Percentiles rank a stretch among this genome's conserved stretches.
These are phyloP conservation scores for Ctenopoma multispine DNA, from an alignment of 2,797 vertebrate species.

Conservation along the genomic window DNA sequence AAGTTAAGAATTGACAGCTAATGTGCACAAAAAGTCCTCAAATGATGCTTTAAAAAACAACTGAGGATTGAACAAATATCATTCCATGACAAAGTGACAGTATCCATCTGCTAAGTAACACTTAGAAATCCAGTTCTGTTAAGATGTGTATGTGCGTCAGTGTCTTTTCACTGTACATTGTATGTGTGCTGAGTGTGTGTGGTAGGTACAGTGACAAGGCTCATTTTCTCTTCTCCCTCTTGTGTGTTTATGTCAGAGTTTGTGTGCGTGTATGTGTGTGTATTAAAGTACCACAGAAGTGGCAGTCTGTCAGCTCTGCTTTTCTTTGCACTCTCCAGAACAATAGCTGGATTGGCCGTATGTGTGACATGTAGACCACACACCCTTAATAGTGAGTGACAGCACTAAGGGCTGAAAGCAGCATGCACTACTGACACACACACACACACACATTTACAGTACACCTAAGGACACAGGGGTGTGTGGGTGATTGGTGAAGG, in stretches of 20 bases:
- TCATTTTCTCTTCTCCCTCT: conserved; percentile 13
- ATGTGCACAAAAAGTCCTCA: too few species aligned
- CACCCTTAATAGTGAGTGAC: conserved; percentile 88
- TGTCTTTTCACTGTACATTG: neutral
- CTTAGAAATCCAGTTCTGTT: too few species aligned
- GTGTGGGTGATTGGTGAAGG: conserved; percentile 62
- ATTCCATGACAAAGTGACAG: neutral
- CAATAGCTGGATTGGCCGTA: conserved; percentile 92
- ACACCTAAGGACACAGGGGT: conserved; percentile 72
- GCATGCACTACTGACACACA: conserved; percentile 45
- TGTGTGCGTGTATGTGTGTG: conserved; percentile 56
- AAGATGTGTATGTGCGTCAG: neutral
- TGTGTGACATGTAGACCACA: conserved; percentile 82
- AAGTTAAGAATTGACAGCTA: neutral
- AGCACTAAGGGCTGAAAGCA: conserved; percentile 82
- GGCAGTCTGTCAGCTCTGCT: conserved; percentile 96
- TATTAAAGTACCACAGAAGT: conserved; percentile 88
- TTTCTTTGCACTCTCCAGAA: conserved; percentile 88
- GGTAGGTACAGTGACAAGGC: conserved; percentile 48
- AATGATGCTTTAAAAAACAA: too few species aligned
- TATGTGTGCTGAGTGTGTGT: neutral
- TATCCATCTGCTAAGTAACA: too few species aligned
- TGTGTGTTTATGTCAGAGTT: conserved; percentile 27
- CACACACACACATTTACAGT: conserved; percentile 33
- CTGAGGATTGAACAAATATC: too few species aligned